Base-by-base conservation (phyloP, 2,113 vertebrate species). In the Cacatua alba region DNA sequence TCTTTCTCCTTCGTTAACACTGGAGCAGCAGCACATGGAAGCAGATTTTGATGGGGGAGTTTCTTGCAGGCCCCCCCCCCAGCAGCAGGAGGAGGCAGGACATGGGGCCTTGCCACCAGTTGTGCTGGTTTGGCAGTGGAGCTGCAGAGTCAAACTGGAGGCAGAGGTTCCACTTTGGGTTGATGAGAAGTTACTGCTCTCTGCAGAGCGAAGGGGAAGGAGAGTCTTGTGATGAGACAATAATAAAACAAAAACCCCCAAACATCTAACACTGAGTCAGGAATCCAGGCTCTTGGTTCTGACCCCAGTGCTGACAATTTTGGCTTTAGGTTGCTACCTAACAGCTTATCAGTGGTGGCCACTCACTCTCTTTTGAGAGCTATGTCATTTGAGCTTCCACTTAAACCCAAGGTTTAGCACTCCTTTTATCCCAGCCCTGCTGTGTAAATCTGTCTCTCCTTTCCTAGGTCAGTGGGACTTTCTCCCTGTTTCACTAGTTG, bases 181-280 rank as follows among this genome's bases (percentile, higher is more conserved):
- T 91, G 41, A 55, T 74, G 80, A 92, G 86, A 94, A 94, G 63
- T 41, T 35, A 29, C 14, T 44, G 60, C 64, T 88, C 0, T 2
- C 55, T 88, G 72, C 52, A 90, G 63, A 92, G 92, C 48, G 55
- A 94, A 92, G 83, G 81, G 57, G 52, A 91, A 91, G 52, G 41
- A n/a, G 18, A 55, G 31, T 86, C 88, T 88, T 88, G 53, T 44
- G 80, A 83, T 77, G 31, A 49, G 86, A 62, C 79, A 63, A 37
- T 39, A 11, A 44, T 8, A 51, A 26, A 28, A 70, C 63, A 37
- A 41, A 49, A 63, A 4, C n/a, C 59, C 59, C 1, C 1, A 18
- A 60, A 20, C 23, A 75, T 2, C 18, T 20, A 31, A 31, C n/a
- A 18, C 31, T 24, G 48, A 83, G 13, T 86, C 9, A 68, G 90